phyloP scores from a whole-genome alignment of 2,888 invertebrate genomes.

The Dolomedes plantarius region DNA sequence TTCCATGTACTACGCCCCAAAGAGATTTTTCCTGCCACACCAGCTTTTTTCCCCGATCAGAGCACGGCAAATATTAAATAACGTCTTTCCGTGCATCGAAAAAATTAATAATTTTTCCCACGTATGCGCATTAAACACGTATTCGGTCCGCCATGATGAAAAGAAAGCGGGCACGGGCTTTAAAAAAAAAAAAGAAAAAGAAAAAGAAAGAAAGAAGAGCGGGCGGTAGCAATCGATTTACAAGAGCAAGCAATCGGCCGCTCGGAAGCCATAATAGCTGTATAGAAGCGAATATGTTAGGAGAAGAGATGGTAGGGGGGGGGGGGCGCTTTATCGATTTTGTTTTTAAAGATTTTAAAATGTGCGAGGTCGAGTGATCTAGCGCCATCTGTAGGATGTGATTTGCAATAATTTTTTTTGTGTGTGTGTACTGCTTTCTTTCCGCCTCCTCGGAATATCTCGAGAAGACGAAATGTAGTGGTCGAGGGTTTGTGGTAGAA shows the following conservation, averaged over 20 bases:
- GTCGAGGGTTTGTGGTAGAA: too few species aligned
- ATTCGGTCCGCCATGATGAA: constrained; percentile 56
- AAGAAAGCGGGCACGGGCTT: constrained; percentile 36
- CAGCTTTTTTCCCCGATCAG: neutral
- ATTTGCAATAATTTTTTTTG: neutral
- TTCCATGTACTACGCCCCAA: neutral
- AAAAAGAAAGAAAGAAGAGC: constrained; percentile 1
- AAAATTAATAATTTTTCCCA: constrained; percentile 68
- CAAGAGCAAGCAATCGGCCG: constrained; percentile 41
- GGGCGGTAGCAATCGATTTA: constrained; percentile 47
- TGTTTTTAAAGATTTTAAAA: constrained; percentile 65
- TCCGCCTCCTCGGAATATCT: neutral
- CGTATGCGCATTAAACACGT: constrained; percentile 68
- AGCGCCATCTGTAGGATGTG: constrained; percentile 59
- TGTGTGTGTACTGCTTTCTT: too few species aligned
- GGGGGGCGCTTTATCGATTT: constrained; percentile 47
- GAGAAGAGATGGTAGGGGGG: neutral
- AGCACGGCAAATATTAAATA: constrained; percentile 2
- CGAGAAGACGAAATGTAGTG: neutral
- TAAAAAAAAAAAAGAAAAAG: too few species aligned
- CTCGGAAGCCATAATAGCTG: constrained; percentile 49
- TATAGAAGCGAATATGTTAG: constrained; percentile 14
- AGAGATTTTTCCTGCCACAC: constrained; percentile 1
- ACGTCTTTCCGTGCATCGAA: constrained; percentile 20
- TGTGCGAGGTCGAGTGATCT: constrained; percentile 37